A percentile compares a stretch with the other conserved stretches of the same genome.
Evolutionary conservation across 1,140 invertebrate species (phyloP).

Genomic region (Macrostomum lignano): DNA sequence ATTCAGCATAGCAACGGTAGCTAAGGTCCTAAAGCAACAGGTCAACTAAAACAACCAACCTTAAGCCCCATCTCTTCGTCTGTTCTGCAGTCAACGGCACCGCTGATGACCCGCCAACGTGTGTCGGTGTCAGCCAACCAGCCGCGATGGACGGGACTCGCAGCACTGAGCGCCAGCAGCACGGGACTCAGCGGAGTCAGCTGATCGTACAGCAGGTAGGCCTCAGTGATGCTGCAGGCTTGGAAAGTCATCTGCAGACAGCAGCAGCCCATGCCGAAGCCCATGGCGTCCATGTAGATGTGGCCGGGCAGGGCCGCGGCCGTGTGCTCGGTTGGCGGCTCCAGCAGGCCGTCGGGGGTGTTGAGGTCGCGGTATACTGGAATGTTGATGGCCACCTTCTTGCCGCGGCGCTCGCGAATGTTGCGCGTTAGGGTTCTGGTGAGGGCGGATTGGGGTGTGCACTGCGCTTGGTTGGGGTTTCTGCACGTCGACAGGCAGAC

Average conservation of each 20-base stretch:
- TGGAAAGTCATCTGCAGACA: slow-evolving; percentile 73
- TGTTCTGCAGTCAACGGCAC: slow-evolving; percentile 77
- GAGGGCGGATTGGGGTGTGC: no score
- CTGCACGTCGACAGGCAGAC: no score
- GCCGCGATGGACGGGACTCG: slow-evolving; percentile 69
- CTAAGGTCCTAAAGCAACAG: no score
- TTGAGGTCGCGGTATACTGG: no score
- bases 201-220: slow-evolving; percentile 78
- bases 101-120: slow-evolving; percentile 75
- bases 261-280: slow-evolving; percentile 94
- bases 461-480: no score
- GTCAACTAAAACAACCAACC: slow-evolving; percentile 13
- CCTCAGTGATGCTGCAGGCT: slow-evolving; percentile 82
- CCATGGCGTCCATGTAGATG: slow-evolving; percentile 92
- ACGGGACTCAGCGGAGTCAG: slow-evolving; percentile 83
- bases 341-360: no score
- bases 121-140: slow-evolving; percentile 77
- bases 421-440: slow-evolving; percentile 64
- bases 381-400: slow-evolving; percentile 82
- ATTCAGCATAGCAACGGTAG: no score
- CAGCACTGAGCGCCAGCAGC: slow-evolving; percentile 76
- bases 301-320: slow-evolving; percentile 35
- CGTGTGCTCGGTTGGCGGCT: no score
- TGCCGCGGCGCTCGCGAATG: slow-evolving; percentile 55
- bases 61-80: slow-evolving; percentile 56